Percentiles rank a stretch among this genome's conserved stretches.
phyloP scores from a whole-genome alignment of 2,113 vertebrate genomes.

The Nesogale talazaci region DNA sequence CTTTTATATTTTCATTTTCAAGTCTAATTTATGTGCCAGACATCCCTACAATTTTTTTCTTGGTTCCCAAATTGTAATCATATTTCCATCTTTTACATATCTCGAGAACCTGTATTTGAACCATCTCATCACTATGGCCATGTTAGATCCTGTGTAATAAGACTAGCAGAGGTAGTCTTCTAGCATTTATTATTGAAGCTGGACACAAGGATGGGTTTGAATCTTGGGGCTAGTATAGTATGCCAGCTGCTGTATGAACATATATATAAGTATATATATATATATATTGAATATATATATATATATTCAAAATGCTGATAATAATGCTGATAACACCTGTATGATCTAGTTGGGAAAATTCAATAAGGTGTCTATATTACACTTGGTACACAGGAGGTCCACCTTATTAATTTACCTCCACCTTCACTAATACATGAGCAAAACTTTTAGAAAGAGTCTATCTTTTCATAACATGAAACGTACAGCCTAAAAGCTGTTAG shows the following conservation, averaged over 20 bases:
- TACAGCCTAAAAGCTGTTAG: background rate
- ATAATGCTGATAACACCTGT: background rate
- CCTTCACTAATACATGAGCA: background rate
- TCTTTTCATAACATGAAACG: background rate
- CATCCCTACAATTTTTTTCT: background rate
- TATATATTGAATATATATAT: constrained; percentile 11
- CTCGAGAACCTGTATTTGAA: background rate
- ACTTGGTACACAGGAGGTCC: background rate
- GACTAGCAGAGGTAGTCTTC: background rate
- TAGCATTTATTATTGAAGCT: too few species aligned
- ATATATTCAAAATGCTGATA: background rate
- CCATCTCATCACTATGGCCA: too few species aligned
- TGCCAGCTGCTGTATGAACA: background rate
- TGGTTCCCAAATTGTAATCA: background rate
- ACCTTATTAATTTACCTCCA: background rate
- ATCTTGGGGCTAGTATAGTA: background rate
- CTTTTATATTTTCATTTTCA: background rate
- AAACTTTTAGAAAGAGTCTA: background rate
- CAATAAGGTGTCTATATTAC: background rate
- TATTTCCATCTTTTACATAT: background rate
- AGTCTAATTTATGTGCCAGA: background rate
- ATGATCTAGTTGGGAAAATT: background rate
- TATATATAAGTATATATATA: constrained; percentile 2
- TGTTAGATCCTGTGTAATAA: background rate
- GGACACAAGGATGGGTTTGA: background rate